Evolutionary conservation across 2,888 invertebrate genomes (phyloP), one percentile per base, ranked within the genome.

Genomic region (Aricia artaxerxes): DNA sequence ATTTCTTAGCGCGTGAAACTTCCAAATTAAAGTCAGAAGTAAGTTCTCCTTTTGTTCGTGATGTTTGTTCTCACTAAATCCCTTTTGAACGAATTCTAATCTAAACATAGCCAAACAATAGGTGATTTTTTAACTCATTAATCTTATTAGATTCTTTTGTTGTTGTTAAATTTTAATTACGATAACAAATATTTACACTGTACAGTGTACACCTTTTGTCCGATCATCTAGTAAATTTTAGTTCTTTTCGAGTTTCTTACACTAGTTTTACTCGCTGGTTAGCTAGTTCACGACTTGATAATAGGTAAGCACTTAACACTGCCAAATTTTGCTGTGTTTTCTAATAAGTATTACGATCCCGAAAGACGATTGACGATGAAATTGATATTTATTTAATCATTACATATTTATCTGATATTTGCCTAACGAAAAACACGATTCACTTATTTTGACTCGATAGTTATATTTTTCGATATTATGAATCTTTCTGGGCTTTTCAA

Each of bases 21-120:
- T 83, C 80, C 82, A 84, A 85, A 84, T 85, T 85, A 84, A 85
- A 85, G 83, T 83, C 81, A 85, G 86, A 86, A 88, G 88, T 79
- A 81, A 80, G 80, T 80, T 82, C 78, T 80, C 77, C 79, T 73
- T 82, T 81, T 78, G 79, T 81, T 80, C 76, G 69, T 78, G 81
- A 82, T 81, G 82, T 80, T 80, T 82, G 82, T 80, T 61, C 16
- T 31, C 38, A 44, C 60, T 5, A 75, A 75, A 78, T 44, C 61
- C 75, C 31, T 73, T 75, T 73, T 60, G n/a, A 73, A 75, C 35
- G 60, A 75, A 78, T 60, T 73, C 35, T 40, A 49, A 60, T n/a
- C n/a, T 69, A 38, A 61, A 64, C 4, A 64, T 31, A 64, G 64
- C 31, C 24, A n/a, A 61, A 61, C 24, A 61, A 61, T 61, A 7